Conservation (phyloP, 1,140 invertebrate genomes). For the Pararge aegeria region DNA sequence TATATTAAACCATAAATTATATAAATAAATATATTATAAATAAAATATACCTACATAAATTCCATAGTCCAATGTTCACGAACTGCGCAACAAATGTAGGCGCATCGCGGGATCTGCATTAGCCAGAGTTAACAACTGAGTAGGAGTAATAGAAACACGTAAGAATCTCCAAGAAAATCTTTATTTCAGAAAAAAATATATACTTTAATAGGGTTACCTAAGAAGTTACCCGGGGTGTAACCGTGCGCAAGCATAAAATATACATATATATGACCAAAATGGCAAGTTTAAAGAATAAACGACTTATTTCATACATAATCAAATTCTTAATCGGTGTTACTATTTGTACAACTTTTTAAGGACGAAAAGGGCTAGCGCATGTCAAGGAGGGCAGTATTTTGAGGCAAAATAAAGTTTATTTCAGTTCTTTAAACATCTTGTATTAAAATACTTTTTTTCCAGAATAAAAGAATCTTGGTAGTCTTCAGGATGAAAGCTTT, state of each 20-base stretch:
- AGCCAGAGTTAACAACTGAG: too few species aligned
- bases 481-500: too few species aligned
- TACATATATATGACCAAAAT: constrained; percentile 10
- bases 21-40: too few species aligned
- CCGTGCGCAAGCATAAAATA: constrained; percentile 59
- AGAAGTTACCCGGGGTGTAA: constrained; percentile 81
- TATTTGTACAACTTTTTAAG: constrained; percentile 19
- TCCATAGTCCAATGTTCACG: too few species aligned
- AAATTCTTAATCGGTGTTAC: constrained; percentile 15
- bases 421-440: too few species aligned
- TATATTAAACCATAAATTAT: too few species aligned
- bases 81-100: too few species aligned
- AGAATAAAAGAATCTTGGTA: too few species aligned
- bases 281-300: constrained; percentile 9
- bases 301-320: constrained; percentile 8
- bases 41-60: too few species aligned
- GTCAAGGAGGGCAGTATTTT: neutral
- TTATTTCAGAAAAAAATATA: neutral
- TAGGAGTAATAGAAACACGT: neutral
- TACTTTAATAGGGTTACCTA: neutral
- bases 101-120: too few species aligned
- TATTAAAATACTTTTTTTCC: too few species aligned
- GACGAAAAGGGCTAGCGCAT: neutral
- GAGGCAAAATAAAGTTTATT: too few species aligned
- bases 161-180: neutral